Percentiles rank a stretch among this genome's conserved stretches.
Conservation (phyloP, 2,888 invertebrate genomes). For the Atrina japonica region DNA sequence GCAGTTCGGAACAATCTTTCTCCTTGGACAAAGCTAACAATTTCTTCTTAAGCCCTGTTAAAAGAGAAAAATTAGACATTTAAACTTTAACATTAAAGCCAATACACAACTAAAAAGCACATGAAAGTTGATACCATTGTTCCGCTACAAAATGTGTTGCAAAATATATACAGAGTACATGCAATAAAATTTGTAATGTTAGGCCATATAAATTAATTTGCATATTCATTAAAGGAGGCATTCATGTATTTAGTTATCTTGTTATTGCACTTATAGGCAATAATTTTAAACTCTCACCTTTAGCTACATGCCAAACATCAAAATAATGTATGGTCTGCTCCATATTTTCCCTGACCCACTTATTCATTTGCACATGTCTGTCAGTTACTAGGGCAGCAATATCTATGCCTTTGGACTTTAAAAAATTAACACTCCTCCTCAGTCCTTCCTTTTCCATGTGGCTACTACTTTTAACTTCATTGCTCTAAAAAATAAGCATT, state of each 20-base stretch:
- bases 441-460: conserved; percentile 6
- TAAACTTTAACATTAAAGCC: no score
- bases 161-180: no score
- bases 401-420: not conserved
- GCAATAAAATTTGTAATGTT: no score
- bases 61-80: not conserved
- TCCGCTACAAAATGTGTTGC: no score
- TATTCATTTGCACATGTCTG: conserved; percentile 44
- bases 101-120: no score
- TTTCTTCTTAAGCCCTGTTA: conserved; percentile 44
- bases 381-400: conserved; percentile 40
- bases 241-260: no score
- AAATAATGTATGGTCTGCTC: conserved; percentile 30
- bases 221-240: no score
- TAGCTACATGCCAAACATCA: conserved; percentile 52
- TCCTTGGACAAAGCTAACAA: conserved; percentile 34
- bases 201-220: no score
- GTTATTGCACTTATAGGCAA: no score
- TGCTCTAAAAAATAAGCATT: conserved; percentile 28
- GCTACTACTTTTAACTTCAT: conserved; percentile 6
- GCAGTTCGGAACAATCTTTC: conserved; percentile 36
- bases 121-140: no score
- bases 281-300: no score
- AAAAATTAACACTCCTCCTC: not conserved
- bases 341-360: conserved; percentile 43